A percentile compares a stretch with the other conserved stretches of the same genome.
Evolutionary conservation across 2,797 vertebrate genomes (phyloP).

Genomic region (Peromyscus aztecus): DNA sequence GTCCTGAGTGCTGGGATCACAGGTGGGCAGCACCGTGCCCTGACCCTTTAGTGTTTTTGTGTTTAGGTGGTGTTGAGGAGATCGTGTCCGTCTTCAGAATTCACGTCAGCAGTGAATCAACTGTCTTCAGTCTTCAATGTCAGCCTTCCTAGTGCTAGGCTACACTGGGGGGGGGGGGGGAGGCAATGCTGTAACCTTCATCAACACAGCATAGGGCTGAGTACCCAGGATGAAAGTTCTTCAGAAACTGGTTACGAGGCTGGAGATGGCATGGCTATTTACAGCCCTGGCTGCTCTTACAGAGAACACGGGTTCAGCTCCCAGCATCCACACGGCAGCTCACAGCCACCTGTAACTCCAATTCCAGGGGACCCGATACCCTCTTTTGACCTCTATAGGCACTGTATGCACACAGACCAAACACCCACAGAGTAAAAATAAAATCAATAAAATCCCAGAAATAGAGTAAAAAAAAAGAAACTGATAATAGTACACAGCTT

Average conservation of each 20-base stretch:
- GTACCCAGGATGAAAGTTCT: slow-evolving; percentile 15
- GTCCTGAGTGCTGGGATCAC: not conserved
- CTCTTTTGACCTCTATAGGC: not conserved
- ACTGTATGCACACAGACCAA: not conserved
- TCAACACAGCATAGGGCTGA: not conserved
- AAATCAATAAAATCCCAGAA: no score
- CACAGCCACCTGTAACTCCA: not conserved
- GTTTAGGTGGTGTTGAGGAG: not conserved
- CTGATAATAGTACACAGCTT: not conserved
- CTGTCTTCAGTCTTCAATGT: not conserved
- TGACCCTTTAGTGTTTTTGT: not conserved
- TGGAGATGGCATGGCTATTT: not conserved
- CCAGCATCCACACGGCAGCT: not conserved
- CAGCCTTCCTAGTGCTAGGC: not conserved
- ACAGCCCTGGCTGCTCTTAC: not conserved
- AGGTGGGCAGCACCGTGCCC: not conserved
- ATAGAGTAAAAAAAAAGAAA: not conserved
- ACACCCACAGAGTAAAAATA: not conserved
- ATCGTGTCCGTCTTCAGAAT: not conserved
- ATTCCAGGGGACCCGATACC: not conserved
- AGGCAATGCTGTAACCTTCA: not conserved
- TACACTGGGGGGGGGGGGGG: not conserved
- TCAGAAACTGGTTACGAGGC: not conserved
- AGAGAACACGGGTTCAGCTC: not conserved
- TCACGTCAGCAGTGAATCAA: not conserved